These are phyloP conservation scores for Lophochroa leadbeateri DNA, from an alignment of 2,113 vertebrate genomes.

Conservation along the genomic window DNA sequence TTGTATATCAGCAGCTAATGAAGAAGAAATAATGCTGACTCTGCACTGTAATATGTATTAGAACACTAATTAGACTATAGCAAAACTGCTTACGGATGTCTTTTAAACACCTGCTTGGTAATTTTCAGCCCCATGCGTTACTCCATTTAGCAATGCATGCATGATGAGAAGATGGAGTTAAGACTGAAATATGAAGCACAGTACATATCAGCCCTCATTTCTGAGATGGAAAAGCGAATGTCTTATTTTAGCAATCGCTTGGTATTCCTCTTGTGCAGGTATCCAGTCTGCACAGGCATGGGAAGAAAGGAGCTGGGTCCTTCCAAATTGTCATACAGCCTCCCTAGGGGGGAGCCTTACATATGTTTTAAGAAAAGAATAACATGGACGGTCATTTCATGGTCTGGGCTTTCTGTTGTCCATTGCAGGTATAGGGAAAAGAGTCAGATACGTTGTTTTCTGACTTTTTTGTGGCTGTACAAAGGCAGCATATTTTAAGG, in stretches of 20 bases:
- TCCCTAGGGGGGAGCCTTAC: background rate
- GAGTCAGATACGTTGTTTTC: rapidly evolving
- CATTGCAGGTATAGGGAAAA: rapidly evolving
- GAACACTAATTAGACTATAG: constrained; percentile 66
- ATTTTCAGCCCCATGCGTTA: constrained; percentile 52
- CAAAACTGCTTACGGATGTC: constrained; percentile 69
- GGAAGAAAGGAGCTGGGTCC: background rate
- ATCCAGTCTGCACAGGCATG: background rate
- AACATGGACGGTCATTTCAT: background rate
- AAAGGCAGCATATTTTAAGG: background rate
- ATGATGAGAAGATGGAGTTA: constrained; percentile 22
- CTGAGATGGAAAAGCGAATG: background rate
- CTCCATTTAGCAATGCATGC: constrained; percentile 27
- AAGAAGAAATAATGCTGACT: constrained; percentile 75
- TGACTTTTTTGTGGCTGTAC: background rate
- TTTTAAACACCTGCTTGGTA: constrained; percentile 75
- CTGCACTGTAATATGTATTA: constrained; percentile 62
- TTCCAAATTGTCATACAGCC: background rate
- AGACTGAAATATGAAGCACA: background rate
- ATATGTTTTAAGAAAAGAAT: background rate
- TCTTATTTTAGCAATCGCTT: background rate
- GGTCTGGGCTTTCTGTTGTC: background rate
- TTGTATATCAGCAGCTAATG: constrained; percentile 71
- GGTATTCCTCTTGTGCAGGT: background rate
- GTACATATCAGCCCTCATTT: background rate